Evolutionary conservation across 2,888 invertebrate species (phyloP), one percentile per base, ranked within the genome.

Genomic region (Patella depressa): DNA sequence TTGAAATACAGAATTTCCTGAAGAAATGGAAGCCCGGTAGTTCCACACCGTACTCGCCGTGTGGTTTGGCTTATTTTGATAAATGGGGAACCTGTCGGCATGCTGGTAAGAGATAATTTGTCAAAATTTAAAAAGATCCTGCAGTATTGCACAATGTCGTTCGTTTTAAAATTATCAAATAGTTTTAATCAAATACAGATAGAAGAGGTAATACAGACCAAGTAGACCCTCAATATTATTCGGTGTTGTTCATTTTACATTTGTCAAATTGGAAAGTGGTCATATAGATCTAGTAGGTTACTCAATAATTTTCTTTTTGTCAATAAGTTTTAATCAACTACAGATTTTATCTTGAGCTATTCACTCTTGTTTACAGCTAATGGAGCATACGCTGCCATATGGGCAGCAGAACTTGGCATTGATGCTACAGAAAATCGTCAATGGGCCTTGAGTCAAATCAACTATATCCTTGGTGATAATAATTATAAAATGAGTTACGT

Each of bases 381-480:
- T 74, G 82, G 84, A 24, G 87, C 88, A 2, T 81, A 88, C 65
- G 76, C 85, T 7, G 86, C 87, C 0, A 76, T 84, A 17, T 81
- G 88, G 78, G 90, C 89, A 1, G 88, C 88, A 17, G 85, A 87
- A 1, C 78, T 81, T 11, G 89, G 88, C 2, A 80, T 89, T 2
- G 76, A 83, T 14, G 76, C 87, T 2, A 78, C 76, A 17, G 79
- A 80, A 24, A 85, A 84, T 75, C 80, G 83, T n/a, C 80, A 81
- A 34, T 89, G 85, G 82, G 89, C 89, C 34, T 82, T 84, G 81
- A 81, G 79, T 57, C 87, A 89, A 78, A 87, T 90, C n/a, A 83
- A 89, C 79, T 90, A 90, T 79, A 85, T 88, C 69, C 82, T 90
- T 4, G 89, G 89, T 17, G 87, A 88, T 72, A 85, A 86, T 59